Evolutionary conservation across 2,113 vertebrate species (phyloP), one percentile per base, ranked within the genome.

Genomic region (Stomatorhinus ivindoensis): DNA sequence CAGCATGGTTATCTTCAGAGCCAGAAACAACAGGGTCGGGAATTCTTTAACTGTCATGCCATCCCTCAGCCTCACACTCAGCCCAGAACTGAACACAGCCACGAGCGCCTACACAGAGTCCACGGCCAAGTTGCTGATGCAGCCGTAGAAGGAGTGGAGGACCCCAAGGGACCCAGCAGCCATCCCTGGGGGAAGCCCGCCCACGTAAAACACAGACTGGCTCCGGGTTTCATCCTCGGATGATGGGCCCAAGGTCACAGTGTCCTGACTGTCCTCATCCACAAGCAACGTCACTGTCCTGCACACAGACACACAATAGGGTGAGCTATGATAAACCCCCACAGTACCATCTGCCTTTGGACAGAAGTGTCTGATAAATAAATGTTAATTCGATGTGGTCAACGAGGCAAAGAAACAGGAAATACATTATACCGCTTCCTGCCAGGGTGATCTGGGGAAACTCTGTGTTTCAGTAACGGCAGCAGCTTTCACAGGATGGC

Each of bases 121-220:
- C 85, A 98, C 94, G 86, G 97, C 95, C 2, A 98, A 89, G 93
- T 98, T 96, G 90, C 95, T 97, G 92, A 99, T 97, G 90, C 98
- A 99, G 92, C 98, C 98, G 1, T 95, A 93, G 92, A 99, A 98
- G 0, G 94, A 94, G 1, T 90, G 92, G 82, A 93, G 91, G 84
- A 93, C 90, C 86, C 91, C 94, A 10, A 97, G 92, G 50, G 95
- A 89, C 0, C 91, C 92, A 2, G 92, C 90, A 86, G 91, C 92
- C 87, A 94, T 94, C 87, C 88, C 95, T 55, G 91, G 91, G 19
- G 98, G 98, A 88, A 98, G 48, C 0, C 98, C 98, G 31, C 97
- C 98, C 88, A 97, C 89, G 0, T 97, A 99, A 42, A 99, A 92
- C 15, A 93, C 95, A 84, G 95, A 94, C 55, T 97, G 92, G 55